Base-by-base conservation (phyloP, 2,797 vertebrate genomes). In the Tenualosa thibaudeaui region DNA sequence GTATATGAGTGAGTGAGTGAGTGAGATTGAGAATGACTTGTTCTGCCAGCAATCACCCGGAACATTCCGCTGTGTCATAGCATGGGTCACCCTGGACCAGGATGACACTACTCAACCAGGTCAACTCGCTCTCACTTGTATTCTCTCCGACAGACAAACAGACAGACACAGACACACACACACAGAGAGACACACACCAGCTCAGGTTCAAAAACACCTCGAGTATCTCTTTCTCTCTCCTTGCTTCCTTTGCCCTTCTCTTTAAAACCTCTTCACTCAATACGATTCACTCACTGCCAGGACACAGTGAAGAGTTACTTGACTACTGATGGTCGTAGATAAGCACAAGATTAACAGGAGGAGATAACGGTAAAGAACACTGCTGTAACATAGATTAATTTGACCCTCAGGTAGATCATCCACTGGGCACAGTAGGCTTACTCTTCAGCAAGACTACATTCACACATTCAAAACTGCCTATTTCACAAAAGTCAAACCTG, bases 291-390 rank as follows among this genome's bases (percentile, higher is more conserved):
- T 78, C 2, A 19, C 37, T 78, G 40, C 40, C 71, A 46, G 1
- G 37, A 10, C 17, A 40, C 13, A 10, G 9, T 56, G 54, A 19
- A 22, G 3, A 56, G 40, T 43, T 40, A 13, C 43, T 75, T 75
- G 37, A 75, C 13, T 43, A 43, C 68, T 37, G 86, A 90, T 54
- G 82, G 46, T 65, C 81, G 87, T 54, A 83, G 89, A 93, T 92
- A 92, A 93, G 91, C 92, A 93, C 92, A 91, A 88, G 88, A 89
- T 87, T 62, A 89, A 89, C 13, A 75, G 13, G 37, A 43, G 13
- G 37, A 43, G 37, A 75, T 22, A 7, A 15, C 37, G 8, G 68
- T 75, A 43, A 75, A 5, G 37, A 43, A 75, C 68, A 75, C 31
- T 37, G 22, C 8, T 40, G 68, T 22, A 75, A 19, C 37, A 75